A percentile compares a stretch with the other conserved stretches of the same genome.
phyloP scores from a whole-genome alignment of 2,113 vertebrate species.

The Halichoerus grypus region DNA sequence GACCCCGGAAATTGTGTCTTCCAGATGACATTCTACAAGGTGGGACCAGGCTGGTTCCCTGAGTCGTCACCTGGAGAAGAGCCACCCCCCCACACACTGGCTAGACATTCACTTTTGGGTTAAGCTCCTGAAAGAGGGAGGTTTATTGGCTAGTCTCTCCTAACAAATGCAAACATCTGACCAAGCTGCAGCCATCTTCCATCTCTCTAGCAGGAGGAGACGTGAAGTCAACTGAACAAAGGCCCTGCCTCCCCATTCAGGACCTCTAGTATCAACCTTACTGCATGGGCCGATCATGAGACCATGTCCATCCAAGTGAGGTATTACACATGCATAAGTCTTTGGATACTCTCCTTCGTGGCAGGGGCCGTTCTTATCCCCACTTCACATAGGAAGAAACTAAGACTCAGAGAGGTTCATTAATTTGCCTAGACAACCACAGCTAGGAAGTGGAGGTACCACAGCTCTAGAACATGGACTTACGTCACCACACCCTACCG shows the following conservation, averaged over 20 bases:
- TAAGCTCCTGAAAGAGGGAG: background rate
- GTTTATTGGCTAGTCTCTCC: background rate
- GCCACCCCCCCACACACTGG: rapidly evolving
- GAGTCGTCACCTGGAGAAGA: background rate
- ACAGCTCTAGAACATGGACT: background rate
- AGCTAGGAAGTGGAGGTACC: background rate
- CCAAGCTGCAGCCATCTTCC: background rate
- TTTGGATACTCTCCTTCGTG: background rate
- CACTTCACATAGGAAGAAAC: background rate
- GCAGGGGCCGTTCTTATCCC: background rate
- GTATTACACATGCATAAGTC: too few relatives aligned
- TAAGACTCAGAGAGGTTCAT: background rate
- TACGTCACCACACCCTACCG: too few relatives aligned
- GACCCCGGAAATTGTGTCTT: background rate
- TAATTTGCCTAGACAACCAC: background rate
- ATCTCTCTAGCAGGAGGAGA: background rate
- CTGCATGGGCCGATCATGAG: background rate
- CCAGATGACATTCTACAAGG: background rate
- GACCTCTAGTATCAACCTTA: background rate
- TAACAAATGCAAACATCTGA: background rate
- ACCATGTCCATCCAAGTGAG: background rate
- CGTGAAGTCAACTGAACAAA: background rate
- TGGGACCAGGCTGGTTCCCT: background rate
- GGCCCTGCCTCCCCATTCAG: background rate
- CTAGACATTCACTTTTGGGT: background rate